Conservation (phyloP, 2,113 vertebrate species). For the Coryphaenoides rupestris region DNA sequence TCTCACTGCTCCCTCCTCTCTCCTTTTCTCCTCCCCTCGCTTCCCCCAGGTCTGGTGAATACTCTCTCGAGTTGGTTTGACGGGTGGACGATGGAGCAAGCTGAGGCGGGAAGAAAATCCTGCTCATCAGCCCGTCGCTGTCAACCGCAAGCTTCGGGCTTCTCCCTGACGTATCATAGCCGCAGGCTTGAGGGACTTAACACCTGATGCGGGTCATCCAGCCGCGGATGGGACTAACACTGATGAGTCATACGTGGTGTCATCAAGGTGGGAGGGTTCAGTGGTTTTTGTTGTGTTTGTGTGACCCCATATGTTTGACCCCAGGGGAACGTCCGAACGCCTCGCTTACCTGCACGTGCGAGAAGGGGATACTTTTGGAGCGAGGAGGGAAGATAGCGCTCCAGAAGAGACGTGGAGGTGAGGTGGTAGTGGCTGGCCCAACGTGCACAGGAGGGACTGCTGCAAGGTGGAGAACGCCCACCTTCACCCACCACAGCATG, state of each 20-base stretch:
- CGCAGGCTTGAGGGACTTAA: conserved; percentile 55
- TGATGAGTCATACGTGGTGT: no score
- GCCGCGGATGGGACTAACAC: no score
- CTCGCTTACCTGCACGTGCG: conserved; percentile 90
- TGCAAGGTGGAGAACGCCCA: conserved; percentile 83
- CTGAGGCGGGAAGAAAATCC: conserved; percentile 76
- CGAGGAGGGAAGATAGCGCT: conserved; percentile 97
- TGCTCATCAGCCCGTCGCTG: conserved; percentile 78
- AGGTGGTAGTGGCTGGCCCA: no score
- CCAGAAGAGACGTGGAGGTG: conserved; percentile 98
- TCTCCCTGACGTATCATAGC: conserved; percentile 86
- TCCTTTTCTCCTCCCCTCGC: neutral
- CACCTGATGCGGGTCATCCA: no score
- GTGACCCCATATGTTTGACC: no score
- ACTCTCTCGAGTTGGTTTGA: conserved; percentile 83
- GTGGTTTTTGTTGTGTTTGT: no score
- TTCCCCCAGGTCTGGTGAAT: conserved; percentile 80
- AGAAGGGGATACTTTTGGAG: conserved; percentile 94
- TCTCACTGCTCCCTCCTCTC: neutral
- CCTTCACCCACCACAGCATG: no score
- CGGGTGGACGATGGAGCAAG: conserved; percentile 78
- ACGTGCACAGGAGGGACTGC: conserved; percentile 88
- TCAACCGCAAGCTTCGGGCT: conserved; percentile 84
- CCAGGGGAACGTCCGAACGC: conserved; percentile 96
- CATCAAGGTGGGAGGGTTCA: no score